Evolutionary conservation across 2,113 vertebrate genomes (phyloP).

Genomic region (Melanostigma gelatinosum): DNA sequence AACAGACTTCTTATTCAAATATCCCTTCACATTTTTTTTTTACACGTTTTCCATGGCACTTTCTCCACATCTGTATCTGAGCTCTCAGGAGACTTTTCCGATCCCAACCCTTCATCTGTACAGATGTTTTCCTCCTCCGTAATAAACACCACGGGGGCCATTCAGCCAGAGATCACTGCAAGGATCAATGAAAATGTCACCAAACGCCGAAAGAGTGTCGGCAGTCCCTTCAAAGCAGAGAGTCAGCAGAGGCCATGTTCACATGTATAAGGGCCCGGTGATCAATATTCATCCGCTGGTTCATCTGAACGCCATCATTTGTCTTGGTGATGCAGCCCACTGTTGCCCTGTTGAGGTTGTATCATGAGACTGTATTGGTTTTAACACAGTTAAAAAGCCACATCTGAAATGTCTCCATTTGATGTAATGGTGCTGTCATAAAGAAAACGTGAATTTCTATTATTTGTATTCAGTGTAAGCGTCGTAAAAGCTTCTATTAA

Average conservation of each 20-base stretch:
- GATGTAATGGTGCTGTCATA: neutral
- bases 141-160: slow-evolving; percentile 63
- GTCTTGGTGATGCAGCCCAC: neutral
- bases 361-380: neutral
- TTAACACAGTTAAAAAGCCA: neutral
- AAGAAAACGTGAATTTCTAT: neutral
- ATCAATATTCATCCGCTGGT: neutral
- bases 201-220: slow-evolving; percentile 72
- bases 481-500: neutral
- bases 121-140: slow-evolving; percentile 71
- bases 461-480: neutral
- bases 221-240: slow-evolving; percentile 58
- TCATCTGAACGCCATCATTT: neutral
- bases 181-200: slow-evolving; percentile 76
- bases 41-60: slow-evolving; percentile 13
- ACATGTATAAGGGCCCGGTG: neutral
- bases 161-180: slow-evolving; percentile 61
- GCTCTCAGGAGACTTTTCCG: slow-evolving; percentile 14
- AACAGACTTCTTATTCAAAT: neutral
- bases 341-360: neutral
- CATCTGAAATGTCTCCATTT: neutral
- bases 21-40: neutral
- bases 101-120: slow-evolving; percentile 65
- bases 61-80: slow-evolving; percentile 11
- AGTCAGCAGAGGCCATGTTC: neutral